A percentile compares a stretch with the other conserved stretches of the same genome.
Conservation (phyloP, 2,113 vertebrate genomes). For the Sylvietta virens region DNA sequence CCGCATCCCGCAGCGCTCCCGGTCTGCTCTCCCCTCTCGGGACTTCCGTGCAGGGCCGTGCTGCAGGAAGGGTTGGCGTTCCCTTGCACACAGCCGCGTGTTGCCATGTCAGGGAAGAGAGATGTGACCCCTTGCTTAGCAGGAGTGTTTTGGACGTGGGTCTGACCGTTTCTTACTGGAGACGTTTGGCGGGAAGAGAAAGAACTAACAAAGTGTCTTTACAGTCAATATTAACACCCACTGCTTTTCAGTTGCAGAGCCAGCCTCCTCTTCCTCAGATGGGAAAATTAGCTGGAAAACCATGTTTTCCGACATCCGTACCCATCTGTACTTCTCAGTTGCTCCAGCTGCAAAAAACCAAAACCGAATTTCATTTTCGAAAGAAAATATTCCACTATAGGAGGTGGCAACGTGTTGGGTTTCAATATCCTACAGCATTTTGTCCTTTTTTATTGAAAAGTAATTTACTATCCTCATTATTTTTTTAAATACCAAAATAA, state of each 20-base stretch:
- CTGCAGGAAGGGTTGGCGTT: neutral
- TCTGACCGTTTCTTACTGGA: neutral
- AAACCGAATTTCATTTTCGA: neutral
- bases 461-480: neutral
- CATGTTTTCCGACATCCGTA: neutral
- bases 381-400: neutral
- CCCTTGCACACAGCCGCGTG: fast-evolving
- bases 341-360: neutral
- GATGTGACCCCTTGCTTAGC: neutral
- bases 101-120: neutral
- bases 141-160: neutral
- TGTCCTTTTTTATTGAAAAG: neutral
- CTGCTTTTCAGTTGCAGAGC: neutral
- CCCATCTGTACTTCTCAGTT: neutral
- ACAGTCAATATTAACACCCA: neutral
- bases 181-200: neutral
- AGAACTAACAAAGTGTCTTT: neutral
- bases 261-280: neutral
- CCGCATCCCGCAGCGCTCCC: neutral
- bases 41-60: neutral
- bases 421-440: neutral
- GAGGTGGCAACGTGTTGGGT: neutral
- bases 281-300: neutral
- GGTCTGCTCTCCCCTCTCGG: neutral
- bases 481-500: neutral